Percentiles rank a stretch among this genome's conserved stretches.
Conservation (phyloP, 2,113 vertebrate species). For the Kryptolebias marmoratus region DNA sequence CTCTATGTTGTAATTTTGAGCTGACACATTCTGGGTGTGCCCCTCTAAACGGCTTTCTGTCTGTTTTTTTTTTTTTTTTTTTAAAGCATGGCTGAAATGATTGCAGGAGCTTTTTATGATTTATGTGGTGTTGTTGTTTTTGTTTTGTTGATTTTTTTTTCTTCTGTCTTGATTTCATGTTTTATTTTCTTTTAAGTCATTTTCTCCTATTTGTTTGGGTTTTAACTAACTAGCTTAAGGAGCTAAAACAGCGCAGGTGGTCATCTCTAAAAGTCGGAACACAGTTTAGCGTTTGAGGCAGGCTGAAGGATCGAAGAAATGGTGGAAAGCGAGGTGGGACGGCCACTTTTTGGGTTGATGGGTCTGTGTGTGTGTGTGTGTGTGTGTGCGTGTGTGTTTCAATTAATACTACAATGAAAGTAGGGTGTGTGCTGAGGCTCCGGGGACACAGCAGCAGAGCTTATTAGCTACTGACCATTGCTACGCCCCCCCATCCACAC, state of each 20-base stretch:
- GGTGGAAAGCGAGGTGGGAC: conserved; percentile 41
- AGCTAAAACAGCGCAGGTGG: conserved; percentile 42
- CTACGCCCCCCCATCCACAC: conserved; percentile 70
- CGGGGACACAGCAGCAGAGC: conserved; percentile 58
- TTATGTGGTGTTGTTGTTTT: conserved; percentile 44
- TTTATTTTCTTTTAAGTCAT: conserved; percentile 50
- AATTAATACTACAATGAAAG: conserved; percentile 72
- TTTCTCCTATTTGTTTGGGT: conserved; percentile 59
- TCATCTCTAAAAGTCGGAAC: conserved; percentile 49
- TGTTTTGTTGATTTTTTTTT: conserved; percentile 5
- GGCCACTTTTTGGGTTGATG: conserved; percentile 62
- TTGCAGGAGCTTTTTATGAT: conserved; percentile 77
- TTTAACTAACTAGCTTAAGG: conserved; percentile 67
- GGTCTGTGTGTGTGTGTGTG: conserved; percentile 46
- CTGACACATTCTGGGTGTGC: conserved; percentile 87
- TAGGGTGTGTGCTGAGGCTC: conserved; percentile 76
- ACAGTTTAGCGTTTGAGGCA: conserved; percentile 47
- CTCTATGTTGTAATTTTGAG: conserved; percentile 73
- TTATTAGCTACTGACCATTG: conserved; percentile 62
- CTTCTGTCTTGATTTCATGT: conserved; percentile 39
- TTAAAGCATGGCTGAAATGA: conserved; percentile 81
- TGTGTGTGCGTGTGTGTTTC: conserved; percentile 32
- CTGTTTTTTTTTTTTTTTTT: conserved; percentile 42
- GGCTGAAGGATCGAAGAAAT: conserved; percentile 36
- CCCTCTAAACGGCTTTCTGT: conserved; percentile 71